Base-by-base conservation (phyloP, 2,888 invertebrate genomes). In the Conops quadrifasciatus region DNA sequence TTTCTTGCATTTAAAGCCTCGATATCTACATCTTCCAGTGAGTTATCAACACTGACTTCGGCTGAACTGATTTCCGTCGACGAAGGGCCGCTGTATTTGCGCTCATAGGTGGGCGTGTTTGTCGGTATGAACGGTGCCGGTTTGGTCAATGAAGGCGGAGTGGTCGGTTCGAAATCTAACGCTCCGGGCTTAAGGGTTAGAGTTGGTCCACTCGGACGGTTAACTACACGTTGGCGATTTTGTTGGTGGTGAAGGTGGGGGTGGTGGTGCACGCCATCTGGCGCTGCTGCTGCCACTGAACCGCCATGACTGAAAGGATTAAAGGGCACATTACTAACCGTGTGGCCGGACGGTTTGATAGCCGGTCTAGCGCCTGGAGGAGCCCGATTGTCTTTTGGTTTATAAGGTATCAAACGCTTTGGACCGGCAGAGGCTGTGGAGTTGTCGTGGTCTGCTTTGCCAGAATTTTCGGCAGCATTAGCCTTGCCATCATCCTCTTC, bases 1-100 rank as follows among this genome's bases (percentile, higher is more conserved):
- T 89, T 89, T 75, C 88, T 85, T 49, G 87, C 87, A 81, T 87
- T 88, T 24, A 88, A 78, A 11, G 87, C 88, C 78, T 88, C 87
- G 45, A 87, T 85, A 75, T 88, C 86, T 9, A 88, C 79, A 69
- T 87, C 87, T 75, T 86, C 86, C 45, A 83, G 78, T 9, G 83
- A 79, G 28, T 82, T 85, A 68, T 85, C 84, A 67, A 75, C 75
- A 59, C 70, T 73, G n/a, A 71, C 69, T 66, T 81, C 80, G 15
- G 78, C 67, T 21, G 81, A 56, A 36, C 9, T 36, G 5, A 36
- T 7, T 66, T 82, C 82, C 2, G 81, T 81, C 26, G 78, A 76
- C 47, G 81, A 81, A 51, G 78, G 78, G 19, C 79, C 80, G 2
- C 77, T 76, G 73, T 84, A 85, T 75, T 85, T 86, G 26, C 86